A percentile compares a stretch with the other conserved stretches of the same genome.
Conservation (phyloP, 1,140 invertebrate genomes). For the Drosophila suzukii region DNA sequence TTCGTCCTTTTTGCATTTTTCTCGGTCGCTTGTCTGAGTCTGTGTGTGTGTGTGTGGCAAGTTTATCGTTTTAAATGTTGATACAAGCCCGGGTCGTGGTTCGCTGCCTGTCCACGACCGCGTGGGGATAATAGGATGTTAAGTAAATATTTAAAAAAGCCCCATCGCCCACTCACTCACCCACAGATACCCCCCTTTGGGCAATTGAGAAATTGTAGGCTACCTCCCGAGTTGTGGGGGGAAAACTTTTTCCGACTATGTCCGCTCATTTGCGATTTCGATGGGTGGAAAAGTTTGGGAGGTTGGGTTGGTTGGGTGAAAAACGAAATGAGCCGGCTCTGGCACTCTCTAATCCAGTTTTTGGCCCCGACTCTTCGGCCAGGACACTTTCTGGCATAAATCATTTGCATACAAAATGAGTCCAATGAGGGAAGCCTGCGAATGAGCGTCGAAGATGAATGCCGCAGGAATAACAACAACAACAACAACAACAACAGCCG, state of each 20-base stretch:
- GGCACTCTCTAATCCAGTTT: conserved; percentile 79
- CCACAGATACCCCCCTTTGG: background rate
- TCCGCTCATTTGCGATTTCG: conserved; percentile 60
- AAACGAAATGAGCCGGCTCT: conserved; percentile 55
- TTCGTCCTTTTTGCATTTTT: conserved; percentile 72
- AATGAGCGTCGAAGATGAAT: conserved; percentile 78
- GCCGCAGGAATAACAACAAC: conserved; percentile 31
- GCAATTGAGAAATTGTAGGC: conserved; percentile 58
- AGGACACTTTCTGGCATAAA: conserved; percentile 79
- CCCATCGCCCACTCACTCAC: background rate
- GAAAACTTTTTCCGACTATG: conserved; percentile 59
- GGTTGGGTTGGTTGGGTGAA: too few species aligned
- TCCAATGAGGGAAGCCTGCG: conserved; percentile 58
- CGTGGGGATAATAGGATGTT: conserved; percentile 78
- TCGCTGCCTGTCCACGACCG: conserved; percentile 50
- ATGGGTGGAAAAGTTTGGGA: conserved; percentile 16
- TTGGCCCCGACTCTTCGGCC: conserved; percentile 58
- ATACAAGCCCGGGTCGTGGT: conserved; percentile 71
- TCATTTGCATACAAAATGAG: conserved; percentile 84
- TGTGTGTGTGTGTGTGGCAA: conserved; percentile 33
- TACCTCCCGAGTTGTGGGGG: conserved; percentile 20
- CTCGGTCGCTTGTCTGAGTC: conserved; percentile 24
- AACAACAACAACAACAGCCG: conserved; percentile 34
- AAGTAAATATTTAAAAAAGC: conserved; percentile 82
- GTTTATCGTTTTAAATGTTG: conserved; percentile 82